Conservation (phyloP, 2,888 invertebrate species). For the Pasiphila rectangulata region DNA sequence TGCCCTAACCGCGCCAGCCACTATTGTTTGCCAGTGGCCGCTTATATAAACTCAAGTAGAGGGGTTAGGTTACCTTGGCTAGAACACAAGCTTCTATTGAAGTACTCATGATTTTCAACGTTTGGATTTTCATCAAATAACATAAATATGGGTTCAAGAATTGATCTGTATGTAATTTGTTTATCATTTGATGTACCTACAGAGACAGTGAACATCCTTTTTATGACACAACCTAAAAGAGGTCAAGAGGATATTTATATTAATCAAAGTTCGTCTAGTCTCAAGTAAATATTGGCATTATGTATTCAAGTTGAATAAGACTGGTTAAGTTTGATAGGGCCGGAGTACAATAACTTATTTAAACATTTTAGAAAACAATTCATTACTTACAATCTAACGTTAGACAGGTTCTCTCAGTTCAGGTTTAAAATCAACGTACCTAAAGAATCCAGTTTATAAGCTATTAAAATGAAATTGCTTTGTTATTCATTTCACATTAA, state of each 20-base stretch:
- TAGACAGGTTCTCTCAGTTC: no score
- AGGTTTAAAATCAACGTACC: neutral
- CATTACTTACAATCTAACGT: no score
- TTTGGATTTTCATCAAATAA: no score
- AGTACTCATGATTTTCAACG: no score
- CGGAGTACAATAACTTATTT: slow-evolving; percentile 61
- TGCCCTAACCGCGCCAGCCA: slow-evolving; percentile 45
- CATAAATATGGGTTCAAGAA: neutral
- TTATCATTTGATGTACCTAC: neutral
- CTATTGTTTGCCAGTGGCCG: slow-evolving; percentile 21
- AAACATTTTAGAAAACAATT: slow-evolving; percentile 13
- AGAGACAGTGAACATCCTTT: slow-evolving; percentile 4
- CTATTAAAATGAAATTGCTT: neutral
- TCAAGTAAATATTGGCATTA: slow-evolving; percentile 15
- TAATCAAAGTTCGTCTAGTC: slow-evolving; percentile 13
- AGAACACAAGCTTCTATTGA: no score
- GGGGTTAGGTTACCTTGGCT: no score
- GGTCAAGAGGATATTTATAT: slow-evolving; percentile 18
- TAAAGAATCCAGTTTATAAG: neutral
- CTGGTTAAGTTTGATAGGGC: slow-evolving; percentile 25
- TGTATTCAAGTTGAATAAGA: slow-evolving; percentile 18
- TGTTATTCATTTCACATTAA: slow-evolving; percentile 2
- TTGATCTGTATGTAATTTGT: neutral
- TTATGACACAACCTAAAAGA: slow-evolving; percentile 9
- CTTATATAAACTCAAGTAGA: no score